These are phyloP conservation scores for Drosophila novamexicana DNA, from an alignment of 1,140 invertebrate species.

Conservation along the genomic window DNA sequence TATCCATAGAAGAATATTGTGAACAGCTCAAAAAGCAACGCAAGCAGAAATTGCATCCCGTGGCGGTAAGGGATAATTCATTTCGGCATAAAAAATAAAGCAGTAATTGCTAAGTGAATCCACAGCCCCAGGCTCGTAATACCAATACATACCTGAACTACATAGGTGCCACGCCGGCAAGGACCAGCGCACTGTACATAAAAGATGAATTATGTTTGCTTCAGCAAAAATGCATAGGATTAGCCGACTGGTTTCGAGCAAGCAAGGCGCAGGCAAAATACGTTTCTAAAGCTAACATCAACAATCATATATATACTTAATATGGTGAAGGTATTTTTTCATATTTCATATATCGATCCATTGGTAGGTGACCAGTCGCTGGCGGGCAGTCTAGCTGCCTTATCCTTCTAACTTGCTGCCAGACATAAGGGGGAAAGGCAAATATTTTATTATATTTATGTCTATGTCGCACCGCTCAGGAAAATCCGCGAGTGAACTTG, in stretches of 20 bases:
- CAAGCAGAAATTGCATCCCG: constrained; percentile 69
- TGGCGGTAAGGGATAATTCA: constrained; percentile 75
- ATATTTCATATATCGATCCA: constrained; percentile 52
- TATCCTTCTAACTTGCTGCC: too few relatives aligned
- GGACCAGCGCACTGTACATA: constrained; percentile 47
- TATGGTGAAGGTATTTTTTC: constrained; percentile 59
- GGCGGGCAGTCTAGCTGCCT: too few relatives aligned
- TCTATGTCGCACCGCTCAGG: constrained; percentile 2
- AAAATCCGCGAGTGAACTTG: constrained; percentile 31
- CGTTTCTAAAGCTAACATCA: constrained; percentile 63
- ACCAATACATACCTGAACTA: constrained; percentile 2
- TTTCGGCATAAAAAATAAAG: constrained; percentile 84
- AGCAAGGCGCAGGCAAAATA: background rate
- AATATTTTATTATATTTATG: background rate
- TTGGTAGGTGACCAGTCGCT: constrained; percentile 21
- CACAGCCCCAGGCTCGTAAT: constrained; percentile 37
- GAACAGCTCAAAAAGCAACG: constrained; percentile 61
- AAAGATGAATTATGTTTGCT: constrained; percentile 75
- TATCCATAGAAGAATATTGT: constrained; percentile 49
- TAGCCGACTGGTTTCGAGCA: constrained; percentile 17
- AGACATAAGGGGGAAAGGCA: too few relatives aligned
- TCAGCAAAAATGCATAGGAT: constrained; percentile 75
- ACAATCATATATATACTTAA: constrained; percentile 44
- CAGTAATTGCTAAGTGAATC: constrained; percentile 79
- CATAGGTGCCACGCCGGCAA: background rate